Percentiles rank a stretch among this genome's conserved stretches.
These are phyloP conservation scores for Malurus elegans DNA, from an alignment of 2,113 vertebrate species.

Conservation along the genomic window DNA sequence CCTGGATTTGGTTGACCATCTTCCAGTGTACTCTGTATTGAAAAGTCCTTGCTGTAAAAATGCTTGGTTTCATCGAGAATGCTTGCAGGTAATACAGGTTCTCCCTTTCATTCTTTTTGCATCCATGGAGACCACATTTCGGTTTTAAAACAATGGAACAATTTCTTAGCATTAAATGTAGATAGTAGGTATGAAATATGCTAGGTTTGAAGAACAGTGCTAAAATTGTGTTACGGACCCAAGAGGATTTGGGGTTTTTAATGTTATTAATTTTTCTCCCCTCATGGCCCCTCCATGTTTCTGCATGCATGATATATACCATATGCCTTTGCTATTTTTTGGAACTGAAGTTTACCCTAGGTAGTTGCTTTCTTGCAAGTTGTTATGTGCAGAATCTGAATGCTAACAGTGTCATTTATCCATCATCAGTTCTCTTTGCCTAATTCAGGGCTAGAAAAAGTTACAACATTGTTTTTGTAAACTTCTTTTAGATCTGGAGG, in stretches of 20 bases:
- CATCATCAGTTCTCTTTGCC: not conserved
- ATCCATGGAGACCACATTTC: not conserved
- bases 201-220: not conserved
- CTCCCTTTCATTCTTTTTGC: not conserved
- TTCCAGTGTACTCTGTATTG: conserved; percentile 80
- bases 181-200: not conserved
- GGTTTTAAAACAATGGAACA: not conserved
- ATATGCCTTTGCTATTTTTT: not conserved
- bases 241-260: not conserved
- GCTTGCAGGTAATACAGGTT: conserved; percentile 85
- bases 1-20: conserved; percentile 83
- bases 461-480: not conserved
- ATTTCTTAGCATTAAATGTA: not conserved
- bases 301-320: not conserved
- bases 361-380: not conserved
- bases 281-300: not conserved
- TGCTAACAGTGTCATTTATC: not conserved
- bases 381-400: not conserved
- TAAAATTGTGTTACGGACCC: not conserved
- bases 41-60: conserved; percentile 91
- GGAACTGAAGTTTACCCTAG: not conserved
- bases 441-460: not conserved
- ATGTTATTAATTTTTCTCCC: not conserved
- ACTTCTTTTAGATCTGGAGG: not conserved
- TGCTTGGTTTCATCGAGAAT: conserved; percentile 95